phyloP scores from a whole-genome alignment of 2,797 vertebrate species.

The Lacerta agilis region DNA sequence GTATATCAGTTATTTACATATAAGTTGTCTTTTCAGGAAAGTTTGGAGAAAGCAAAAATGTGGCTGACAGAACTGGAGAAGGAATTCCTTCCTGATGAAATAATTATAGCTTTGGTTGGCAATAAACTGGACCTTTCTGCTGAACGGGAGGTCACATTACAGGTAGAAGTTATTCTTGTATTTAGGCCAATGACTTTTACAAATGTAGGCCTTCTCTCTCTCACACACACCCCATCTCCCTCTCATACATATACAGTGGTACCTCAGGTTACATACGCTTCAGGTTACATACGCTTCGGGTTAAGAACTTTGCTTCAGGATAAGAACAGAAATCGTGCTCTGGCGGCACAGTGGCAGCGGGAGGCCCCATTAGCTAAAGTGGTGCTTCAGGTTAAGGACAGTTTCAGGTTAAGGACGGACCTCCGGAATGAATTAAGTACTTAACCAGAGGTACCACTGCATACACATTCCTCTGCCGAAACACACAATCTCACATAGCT shows the following conservation, averaged over 20 bases:
- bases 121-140: conserved; percentile 82
- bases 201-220: background rate
- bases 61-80: conserved; percentile 85
- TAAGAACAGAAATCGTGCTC: too few relatives aligned
- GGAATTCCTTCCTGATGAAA: conserved; percentile 70
- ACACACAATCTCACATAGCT: background rate
- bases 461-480: background rate
- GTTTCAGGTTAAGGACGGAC: too few relatives aligned
- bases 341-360: too few relatives aligned
- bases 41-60: conserved; percentile 77
- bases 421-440: too few relatives aligned
- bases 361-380: too few relatives aligned
- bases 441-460: too few relatives aligned
- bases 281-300: too few relatives aligned
- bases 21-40: conserved; percentile 71
- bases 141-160: conserved; percentile 71
- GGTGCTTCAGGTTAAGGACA: too few relatives aligned
- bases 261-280: too few relatives aligned
- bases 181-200: background rate
- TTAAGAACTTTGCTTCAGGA: too few relatives aligned
- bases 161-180: conserved; percentile 70
- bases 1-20: background rate
- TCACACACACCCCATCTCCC: too few relatives aligned
- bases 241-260: too few relatives aligned
- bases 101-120: conserved; percentile 80